phyloP scores from a whole-genome alignment of 2,113 vertebrate genomes.

The Morone chrysops region DNA sequence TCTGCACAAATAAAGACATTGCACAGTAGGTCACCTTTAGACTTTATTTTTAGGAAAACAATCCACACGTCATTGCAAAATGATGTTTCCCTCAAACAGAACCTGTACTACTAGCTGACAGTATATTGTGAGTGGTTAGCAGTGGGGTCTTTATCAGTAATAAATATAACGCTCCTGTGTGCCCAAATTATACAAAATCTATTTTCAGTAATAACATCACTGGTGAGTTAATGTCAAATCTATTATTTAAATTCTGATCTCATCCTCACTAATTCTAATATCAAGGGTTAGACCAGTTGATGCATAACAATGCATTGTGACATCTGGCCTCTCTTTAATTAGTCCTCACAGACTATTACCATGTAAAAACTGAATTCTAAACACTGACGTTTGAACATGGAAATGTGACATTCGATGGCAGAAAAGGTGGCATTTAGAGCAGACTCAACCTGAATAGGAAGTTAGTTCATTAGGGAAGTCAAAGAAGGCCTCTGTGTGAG shows the following conservation, averaged over 20 bases:
- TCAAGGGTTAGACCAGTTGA: conserved; percentile 67
- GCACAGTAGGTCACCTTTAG: neutral
- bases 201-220: conserved; percentile 28
- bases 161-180: conserved; percentile 8
- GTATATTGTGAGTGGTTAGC: neutral
- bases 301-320: conserved; percentile 74
- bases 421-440: conserved; percentile 80
- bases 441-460: conserved; percentile 74
- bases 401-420: conserved; percentile 82
- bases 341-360: conserved; percentile 69
- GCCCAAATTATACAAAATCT: conserved; percentile 8
- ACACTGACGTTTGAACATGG: conserved; percentile 79
- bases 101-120: neutral
- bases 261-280: conserved; percentile 55
- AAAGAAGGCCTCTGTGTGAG: conserved; percentile 54
- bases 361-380: conserved; percentile 63
- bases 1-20: neutral
- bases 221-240: conserved; percentile 39
- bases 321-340: conserved; percentile 78
- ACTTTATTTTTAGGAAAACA: conserved; percentile 13
- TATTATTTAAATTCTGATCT: conserved; percentile 58
- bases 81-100: conserved; percentile 1
- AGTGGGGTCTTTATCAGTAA: neutral
- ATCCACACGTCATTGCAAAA: conserved; percentile 1
- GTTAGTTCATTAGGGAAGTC: conserved; percentile 81